Conservation (phyloP, 2,113 vertebrate genomes). For the Kryptolebias marmoratus region DNA sequence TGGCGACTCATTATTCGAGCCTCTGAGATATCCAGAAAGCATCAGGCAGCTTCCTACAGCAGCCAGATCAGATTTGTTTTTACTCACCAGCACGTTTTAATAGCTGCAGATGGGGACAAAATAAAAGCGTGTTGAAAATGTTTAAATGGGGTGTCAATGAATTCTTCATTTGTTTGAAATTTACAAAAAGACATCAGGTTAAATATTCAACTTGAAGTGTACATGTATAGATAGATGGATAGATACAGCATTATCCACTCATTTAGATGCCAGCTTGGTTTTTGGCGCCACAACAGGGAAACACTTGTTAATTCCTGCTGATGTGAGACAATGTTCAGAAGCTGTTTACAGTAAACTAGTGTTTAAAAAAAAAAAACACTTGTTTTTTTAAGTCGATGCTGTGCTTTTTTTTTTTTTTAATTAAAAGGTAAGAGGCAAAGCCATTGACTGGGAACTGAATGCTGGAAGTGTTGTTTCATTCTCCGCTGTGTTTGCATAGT, state of each 20-base stretch:
- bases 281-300: neutral
- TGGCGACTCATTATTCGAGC: constrained; percentile 61
- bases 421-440: neutral
- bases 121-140: neutral
- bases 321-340: neutral
- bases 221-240: no score
- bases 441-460: neutral
- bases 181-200: no score
- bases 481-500: constrained; percentile 14
- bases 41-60: constrained; percentile 37
- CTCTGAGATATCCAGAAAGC: constrained; percentile 63
- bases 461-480: neutral
- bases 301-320: neutral
- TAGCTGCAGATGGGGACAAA: neutral
- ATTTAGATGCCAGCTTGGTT: neutral
- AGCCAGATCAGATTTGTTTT: constrained; percentile 20
- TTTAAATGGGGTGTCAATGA: neutral
- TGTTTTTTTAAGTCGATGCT: neutral
- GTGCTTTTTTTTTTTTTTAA: neutral
- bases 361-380: neutral
- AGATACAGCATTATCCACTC: no score
- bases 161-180: no score
- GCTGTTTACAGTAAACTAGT: no score
- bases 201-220: no score
- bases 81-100: neutral